Base-by-base conservation (phyloP, 2,113 vertebrate genomes). In the Capreolus pygargus region DNA sequence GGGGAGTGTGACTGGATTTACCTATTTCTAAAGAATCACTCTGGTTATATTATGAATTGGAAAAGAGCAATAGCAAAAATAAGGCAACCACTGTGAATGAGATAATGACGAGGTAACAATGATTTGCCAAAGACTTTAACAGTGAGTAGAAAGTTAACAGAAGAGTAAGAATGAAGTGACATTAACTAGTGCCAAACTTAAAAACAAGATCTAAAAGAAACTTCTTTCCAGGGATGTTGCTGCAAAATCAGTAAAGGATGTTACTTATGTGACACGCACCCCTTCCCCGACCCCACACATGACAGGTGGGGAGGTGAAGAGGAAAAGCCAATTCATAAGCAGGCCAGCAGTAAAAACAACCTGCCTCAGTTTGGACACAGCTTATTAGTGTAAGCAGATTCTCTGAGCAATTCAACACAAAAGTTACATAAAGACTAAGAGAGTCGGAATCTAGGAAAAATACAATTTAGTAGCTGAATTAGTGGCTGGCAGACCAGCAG, bases 91-190 rank as follows among this genome's bases (percentile, higher is more conserved):
- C 7, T 50, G 6, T 81, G 78, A 36, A 90, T 45, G 15, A 94
- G 39, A 64, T 43, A 93, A 92, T 67, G 81, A 86, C 52, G 21
- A 89, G 14, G 43, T n/a, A 94, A 76, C 33, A 64, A 91, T 54
- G 27, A 87, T 85, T 36, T 92, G 55, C 70, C n/a, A 55, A 28
- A 95, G 81, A 89, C 57, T 96, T 67, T 83, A 94, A 96, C 27
- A 93, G 17, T 67, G 50, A 89, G 33, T 61, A 97, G 30, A 91
- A 91, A 97, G 45, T 84, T 50, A 91, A 79, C 55, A 94, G 50
- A 55, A 95, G 96, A 94, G 6, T 1, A 94, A 86, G n/a, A 94
- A 93, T 47, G 16, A 30, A 84, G 13, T 87, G 50, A 91, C 17
- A 79, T 78, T 94, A 82, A 58, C 43, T 90, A 97, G 90, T 50